Percentiles rank a stretch among this genome's conserved stretches.
Evolutionary conservation across 2,797 vertebrate genomes (phyloP).

Genomic region (Crenichthys baileyi): DNA sequence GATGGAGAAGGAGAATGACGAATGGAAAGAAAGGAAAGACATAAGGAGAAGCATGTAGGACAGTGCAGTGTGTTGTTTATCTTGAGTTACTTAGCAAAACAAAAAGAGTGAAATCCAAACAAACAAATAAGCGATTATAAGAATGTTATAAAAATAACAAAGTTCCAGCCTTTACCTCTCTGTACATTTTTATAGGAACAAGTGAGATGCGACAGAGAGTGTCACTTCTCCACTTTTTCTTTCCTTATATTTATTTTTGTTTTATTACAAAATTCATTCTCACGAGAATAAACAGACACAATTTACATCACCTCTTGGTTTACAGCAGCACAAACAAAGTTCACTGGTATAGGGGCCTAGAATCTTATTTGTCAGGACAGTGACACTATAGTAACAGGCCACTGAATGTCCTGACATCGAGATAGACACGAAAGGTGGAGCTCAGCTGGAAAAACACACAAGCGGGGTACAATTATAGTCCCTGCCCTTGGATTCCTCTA

Average conservation of each 20-base stretch:
- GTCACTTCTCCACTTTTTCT: slow-evolving; percentile 30
- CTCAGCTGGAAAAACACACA: slow-evolving; percentile 42
- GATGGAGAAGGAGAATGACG: slow-evolving; percentile 8
- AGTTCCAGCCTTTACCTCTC: slow-evolving; percentile 55
- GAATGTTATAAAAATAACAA: slow-evolving; percentile 60
- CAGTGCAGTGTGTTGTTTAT: slow-evolving; percentile 65
- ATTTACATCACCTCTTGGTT: slow-evolving; percentile 77
- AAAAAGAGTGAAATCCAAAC: slow-evolving; percentile 24
- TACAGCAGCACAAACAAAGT: slow-evolving; percentile 75
- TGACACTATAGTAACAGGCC: slow-evolving; percentile 50
- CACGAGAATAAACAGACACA: slow-evolving; percentile 77
- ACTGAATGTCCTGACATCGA: slow-evolving; percentile 53
- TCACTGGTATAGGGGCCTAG: slow-evolving; percentile 69
- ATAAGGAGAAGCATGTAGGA: slow-evolving; percentile 27
- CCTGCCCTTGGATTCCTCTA: slow-evolving; percentile 36
- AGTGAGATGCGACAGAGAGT: slow-evolving; percentile 52
- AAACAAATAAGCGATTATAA: slow-evolving; percentile 50
- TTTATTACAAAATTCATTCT: slow-evolving; percentile 68
- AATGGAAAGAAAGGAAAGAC: slow-evolving; percentile 20
- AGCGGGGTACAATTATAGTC: slow-evolving; percentile 31
- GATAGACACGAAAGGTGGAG: slow-evolving; percentile 57
- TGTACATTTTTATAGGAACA: slow-evolving; percentile 48
- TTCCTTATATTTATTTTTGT: slow-evolving; percentile 9
- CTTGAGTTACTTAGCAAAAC: slow-evolving; percentile 69
- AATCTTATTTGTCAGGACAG: slow-evolving; percentile 68